These are phyloP conservation scores for Sebastes oblongus DNA, from an alignment of 2,797 vertebrate species.

Conservation along the genomic window DNA sequence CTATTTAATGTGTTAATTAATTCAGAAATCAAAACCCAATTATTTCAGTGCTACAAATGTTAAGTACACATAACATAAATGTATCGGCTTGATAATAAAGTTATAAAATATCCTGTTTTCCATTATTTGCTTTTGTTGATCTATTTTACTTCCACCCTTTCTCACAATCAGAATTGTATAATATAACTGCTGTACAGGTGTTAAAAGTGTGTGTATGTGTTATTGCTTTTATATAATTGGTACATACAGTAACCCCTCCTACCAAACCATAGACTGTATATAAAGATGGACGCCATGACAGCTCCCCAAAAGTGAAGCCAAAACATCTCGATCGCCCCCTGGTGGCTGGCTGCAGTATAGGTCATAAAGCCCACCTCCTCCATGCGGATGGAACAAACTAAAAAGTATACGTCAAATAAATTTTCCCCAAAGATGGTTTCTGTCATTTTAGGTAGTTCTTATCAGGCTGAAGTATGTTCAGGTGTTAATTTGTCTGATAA, in stretches of 20 bases:
- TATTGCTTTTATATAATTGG: constrained; percentile 61
- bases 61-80: background rate
- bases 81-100: background rate
- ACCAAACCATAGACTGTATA: background rate
- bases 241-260: constrained; percentile 2
- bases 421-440: too few relatives aligned
- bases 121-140: background rate
- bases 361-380: too few relatives aligned
- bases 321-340: too few relatives aligned
- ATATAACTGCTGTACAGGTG: constrained; percentile 5
- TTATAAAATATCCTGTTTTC: constrained; percentile 8
- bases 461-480: too few relatives aligned
- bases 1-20: background rate
- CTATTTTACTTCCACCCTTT: background rate
- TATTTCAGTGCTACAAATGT: background rate
- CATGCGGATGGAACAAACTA: too few relatives aligned
- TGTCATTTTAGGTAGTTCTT: too few relatives aligned
- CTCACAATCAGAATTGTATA: background rate
- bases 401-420: too few relatives aligned
- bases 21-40: background rate
- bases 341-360: too few relatives aligned
- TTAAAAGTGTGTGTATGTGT: constrained; percentile 18
- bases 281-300: too few relatives aligned
- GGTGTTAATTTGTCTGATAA: too few relatives aligned
- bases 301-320: too few relatives aligned